These are phyloP conservation scores for Erinaceus europaeus DNA, from an alignment of 2,113 vertebrate genomes.

Conservation along the genomic window DNA sequence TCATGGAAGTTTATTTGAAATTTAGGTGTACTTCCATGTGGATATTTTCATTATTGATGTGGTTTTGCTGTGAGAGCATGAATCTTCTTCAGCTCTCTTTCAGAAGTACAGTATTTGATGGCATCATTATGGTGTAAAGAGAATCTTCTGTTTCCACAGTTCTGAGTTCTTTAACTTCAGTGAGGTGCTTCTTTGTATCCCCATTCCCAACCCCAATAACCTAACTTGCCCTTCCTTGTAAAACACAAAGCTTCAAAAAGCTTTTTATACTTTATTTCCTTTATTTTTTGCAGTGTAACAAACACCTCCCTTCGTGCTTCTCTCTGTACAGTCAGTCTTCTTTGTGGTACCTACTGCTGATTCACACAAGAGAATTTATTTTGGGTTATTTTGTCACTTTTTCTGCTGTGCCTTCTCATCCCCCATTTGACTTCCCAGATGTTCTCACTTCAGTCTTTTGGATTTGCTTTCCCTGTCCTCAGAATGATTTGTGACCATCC, in stretches of 20 bases:
- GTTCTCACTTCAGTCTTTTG: slow-evolving; percentile 7
- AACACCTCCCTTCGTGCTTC: slow-evolving; percentile 43
- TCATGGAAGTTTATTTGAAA: no score
- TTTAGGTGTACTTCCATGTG: no score
- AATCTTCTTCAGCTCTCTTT: no score
- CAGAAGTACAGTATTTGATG: not conserved
- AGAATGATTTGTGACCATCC: slow-evolving; percentile 21
- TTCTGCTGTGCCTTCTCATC: not conserved
- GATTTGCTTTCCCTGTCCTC: slow-evolving; percentile 5
- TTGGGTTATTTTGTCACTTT: slow-evolving; percentile 36
- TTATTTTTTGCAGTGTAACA: not conserved
- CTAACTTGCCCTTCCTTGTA: not conserved
- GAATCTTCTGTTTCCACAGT: not conserved
- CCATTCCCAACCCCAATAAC: not conserved
- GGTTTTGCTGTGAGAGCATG: no score
- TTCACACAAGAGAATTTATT: slow-evolving; percentile 59
- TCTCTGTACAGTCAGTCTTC: not conserved
- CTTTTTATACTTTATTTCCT: not conserved
- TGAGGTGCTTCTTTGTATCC: not conserved
- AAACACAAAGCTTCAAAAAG: slow-evolving; percentile 15
- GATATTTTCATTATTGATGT: no score
- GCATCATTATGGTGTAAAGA: not conserved
- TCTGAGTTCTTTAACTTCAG: not conserved
- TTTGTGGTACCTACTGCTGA: slow-evolving; percentile 38
- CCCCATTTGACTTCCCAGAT: slow-evolving; percentile 22